Evolutionary conservation across 1,140 invertebrate genomes (phyloP), one percentile per base, ranked within the genome.

Genomic region (Listronotus bonariensis): DNA sequence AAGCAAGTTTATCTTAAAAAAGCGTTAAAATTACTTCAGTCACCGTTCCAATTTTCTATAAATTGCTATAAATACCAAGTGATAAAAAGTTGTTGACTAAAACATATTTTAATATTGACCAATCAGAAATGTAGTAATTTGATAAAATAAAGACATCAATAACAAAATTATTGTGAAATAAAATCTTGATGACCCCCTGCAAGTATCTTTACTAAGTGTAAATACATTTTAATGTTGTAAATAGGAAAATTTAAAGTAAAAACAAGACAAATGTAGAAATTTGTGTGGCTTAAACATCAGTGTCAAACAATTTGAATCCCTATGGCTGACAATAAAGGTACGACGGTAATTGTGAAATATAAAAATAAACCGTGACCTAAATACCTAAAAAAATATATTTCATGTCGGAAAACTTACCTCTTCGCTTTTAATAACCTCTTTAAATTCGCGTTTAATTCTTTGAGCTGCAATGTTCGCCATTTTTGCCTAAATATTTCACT

Each of bases 391-490:
- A 55, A 5, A 3, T 12, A 14, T 6, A 38, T 36, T 55, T 10
- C 7, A 41, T 32, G 45, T 42, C 42, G 53, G 38, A 32, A 26
- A 55, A 56, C 84, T 86, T 83, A 97, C 95, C 89, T 97, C 95
- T 83, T 98, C 95, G 80, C 93, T 96, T 82, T 92, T 95, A 78
- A 97, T 91, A 81, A 98, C 95, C 88, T 98, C 96, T 85, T 95
- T 96, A 80, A 98, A 97, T 84, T 98, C 96, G 77, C 95, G 86
- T 85, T 95, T 93, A 69, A 98, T 97, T 81, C 96, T 87, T 81
- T 94, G 91, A 54, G 91, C 89, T 71, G 96, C 95, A 81, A 98
- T 98, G 81, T 97, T 97, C 70, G 94, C 92, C 95, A 97, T 97
- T 79, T 42, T 70, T 54, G 31, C 45, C 36, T 11, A 38, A 0